phyloP scores from a whole-genome alignment of 2,113 vertebrate species.

The Colistium nudipinnis region DNA sequence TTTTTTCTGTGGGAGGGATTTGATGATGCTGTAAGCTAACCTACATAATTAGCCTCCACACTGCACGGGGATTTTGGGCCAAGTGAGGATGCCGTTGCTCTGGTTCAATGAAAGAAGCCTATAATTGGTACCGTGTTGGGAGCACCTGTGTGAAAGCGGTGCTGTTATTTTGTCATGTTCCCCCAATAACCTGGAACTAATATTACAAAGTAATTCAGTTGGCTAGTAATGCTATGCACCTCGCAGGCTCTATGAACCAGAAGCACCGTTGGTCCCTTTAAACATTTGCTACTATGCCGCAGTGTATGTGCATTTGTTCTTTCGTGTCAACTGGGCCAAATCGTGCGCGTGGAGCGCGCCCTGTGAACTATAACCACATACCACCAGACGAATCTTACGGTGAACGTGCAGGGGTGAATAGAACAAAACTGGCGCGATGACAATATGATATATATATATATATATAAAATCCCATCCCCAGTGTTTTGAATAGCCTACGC shows the following conservation, averaged over 20 bases:
- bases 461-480: no score
- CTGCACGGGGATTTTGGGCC: background rate
- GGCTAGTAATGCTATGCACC: background rate
- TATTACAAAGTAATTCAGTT: no score
- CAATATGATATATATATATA: no score
- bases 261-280: conserved; percentile 1
- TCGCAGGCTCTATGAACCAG: background rate
- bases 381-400: background rate
- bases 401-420: background rate
- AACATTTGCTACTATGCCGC: conserved; percentile 21
- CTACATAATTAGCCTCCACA: conserved; percentile 18
- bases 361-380: background rate
- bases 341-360: no score
- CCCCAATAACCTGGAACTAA: no score
- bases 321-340: conserved; percentile 33
- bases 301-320: no score
- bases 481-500: conserved; percentile 21
- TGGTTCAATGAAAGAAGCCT: no score
- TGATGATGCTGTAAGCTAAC: conserved; percentile 27
- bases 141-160: no score
- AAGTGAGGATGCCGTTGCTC: background rate
- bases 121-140: no score
- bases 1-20: no score
- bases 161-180: no score
- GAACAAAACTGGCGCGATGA: background rate